These are phyloP conservation scores for Salvelinus namaycush DNA, from an alignment of 2,113 vertebrate species.

Conservation along the genomic window DNA sequence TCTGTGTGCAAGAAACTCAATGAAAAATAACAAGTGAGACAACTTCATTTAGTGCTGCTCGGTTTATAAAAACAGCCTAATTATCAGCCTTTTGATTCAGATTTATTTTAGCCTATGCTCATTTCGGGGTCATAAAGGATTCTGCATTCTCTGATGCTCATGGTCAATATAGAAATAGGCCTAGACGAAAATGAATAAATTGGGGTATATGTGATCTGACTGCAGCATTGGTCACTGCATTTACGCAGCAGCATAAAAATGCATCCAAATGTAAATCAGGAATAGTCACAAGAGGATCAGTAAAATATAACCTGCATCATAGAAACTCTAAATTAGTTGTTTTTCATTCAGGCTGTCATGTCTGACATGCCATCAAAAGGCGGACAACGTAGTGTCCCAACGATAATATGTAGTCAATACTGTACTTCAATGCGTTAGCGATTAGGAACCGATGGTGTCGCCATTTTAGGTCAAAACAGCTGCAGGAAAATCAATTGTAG, in stretches of 20 bases:
- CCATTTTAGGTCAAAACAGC: constrained; percentile 52
- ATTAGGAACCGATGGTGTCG: constrained; percentile 55
- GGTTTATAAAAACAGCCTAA: too few species aligned
- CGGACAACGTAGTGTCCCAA: not conserved
- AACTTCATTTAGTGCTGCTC: too few species aligned
- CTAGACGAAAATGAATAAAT: too few species aligned
- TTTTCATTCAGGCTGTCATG: not conserved
- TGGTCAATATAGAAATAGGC: too few species aligned
- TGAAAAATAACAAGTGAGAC: too few species aligned
- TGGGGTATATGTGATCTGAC: too few species aligned
- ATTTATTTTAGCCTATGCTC: not conserved
- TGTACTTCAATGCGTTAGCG: constrained; percentile 20
- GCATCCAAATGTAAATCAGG: not conserved
- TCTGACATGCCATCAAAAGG: not conserved
- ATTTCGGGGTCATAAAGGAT: not conserved
- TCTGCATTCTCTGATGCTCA: not conserved
- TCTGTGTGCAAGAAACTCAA: too few species aligned
- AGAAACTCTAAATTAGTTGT: not conserved
- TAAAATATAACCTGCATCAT: too few species aligned
- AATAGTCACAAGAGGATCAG: not conserved
- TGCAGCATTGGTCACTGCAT: too few species aligned
- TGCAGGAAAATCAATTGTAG: constrained; percentile 3
- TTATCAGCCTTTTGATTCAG: too few species aligned
- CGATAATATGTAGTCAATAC: not conserved
- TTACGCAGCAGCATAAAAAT: too few species aligned